These are phyloP conservation scores for Acanthosoma haemorrhoidale DNA, from an alignment of 2,888 invertebrate species.

Conservation along the genomic window DNA sequence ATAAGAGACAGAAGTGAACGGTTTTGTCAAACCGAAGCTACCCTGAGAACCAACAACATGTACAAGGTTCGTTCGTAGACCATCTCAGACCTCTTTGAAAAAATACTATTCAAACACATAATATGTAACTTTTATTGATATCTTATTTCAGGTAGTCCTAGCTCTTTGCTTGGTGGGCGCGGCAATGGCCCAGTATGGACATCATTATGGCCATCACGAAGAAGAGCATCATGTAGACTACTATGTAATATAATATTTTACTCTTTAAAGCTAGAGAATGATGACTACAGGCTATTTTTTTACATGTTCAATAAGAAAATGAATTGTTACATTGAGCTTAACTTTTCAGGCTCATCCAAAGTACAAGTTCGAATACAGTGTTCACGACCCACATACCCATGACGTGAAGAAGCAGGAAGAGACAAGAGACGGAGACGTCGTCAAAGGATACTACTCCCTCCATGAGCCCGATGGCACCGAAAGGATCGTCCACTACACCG, in stretches of 20 bases:
- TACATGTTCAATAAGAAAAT: too few relatives aligned
- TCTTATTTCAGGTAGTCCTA: neutral
- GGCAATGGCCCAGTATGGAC: slow-evolving; percentile 2
- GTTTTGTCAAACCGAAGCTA: too few relatives aligned
- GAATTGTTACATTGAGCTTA: too few relatives aligned
- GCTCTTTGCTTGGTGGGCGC: neutral
- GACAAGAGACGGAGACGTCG: slow-evolving; percentile 42
- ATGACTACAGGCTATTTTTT: too few relatives aligned
- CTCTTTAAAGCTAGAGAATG: too few relatives aligned
- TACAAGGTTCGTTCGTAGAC: neutral
- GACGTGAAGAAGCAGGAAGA: slow-evolving; percentile 48
- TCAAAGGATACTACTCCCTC: slow-evolving; percentile 41
- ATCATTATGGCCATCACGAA: neutral
- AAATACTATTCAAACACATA: neutral
- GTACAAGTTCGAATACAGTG: slow-evolving; percentile 47
- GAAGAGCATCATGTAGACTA: slow-evolving; percentile 30
- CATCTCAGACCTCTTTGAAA: neutral
- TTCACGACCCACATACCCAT: slow-evolving; percentile 49
- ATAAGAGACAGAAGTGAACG: too few relatives aligned
- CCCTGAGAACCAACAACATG: neutral
- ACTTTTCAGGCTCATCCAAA: neutral
- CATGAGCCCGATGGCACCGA: slow-evolving; percentile 37
- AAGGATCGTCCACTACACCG: slow-evolving; percentile 42
- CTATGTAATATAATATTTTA: slow-evolving; percentile 43
- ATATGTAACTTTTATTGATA: neutral